Percentiles rank a stretch among this genome's conserved stretches.
Evolutionary conservation across 1,140 invertebrate genomes (phyloP).

Genomic region (Eulimnadia texana): DNA sequence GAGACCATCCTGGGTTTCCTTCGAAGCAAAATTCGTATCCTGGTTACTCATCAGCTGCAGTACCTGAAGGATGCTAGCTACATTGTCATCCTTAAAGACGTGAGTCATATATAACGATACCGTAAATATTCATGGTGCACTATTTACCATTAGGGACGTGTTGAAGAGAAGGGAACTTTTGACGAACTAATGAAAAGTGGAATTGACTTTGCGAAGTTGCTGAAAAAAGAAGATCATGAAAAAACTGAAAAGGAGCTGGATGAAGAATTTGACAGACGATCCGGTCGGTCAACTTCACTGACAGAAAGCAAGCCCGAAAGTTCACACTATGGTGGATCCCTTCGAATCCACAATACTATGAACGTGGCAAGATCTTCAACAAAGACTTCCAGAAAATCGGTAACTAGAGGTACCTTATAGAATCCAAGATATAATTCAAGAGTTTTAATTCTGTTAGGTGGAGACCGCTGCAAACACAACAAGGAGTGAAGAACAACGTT

Average conservation of each 20-base stretch:
- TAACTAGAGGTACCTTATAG: too few relatives aligned
- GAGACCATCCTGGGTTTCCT: slow-evolving; percentile 51
- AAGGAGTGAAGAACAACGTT: slow-evolving; percentile 24
- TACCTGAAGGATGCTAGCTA: slow-evolving; percentile 58
- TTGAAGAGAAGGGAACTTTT: slow-evolving; percentile 14
- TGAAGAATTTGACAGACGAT: background rate
- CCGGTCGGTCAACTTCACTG: too few relatives aligned
- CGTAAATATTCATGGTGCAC: background rate
- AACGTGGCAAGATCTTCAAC: too few relatives aligned
- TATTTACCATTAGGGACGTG: slow-evolving; percentile 5
- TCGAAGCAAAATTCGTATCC: slow-evolving; percentile 51
- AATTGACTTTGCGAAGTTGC: slow-evolving; percentile 9
- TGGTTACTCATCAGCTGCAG: slow-evolving; percentile 78
- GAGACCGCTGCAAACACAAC: background rate
- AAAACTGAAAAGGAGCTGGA: background rate
- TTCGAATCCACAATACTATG: too few relatives aligned
- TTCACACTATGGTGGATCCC: too few relatives aligned
- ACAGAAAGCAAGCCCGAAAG: too few relatives aligned
- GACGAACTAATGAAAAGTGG: slow-evolving; percentile 10
- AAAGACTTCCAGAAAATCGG: too few relatives aligned
- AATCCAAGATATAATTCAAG: too few relatives aligned
- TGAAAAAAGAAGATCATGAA: too few relatives aligned
- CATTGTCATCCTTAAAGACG: slow-evolving; percentile 61
- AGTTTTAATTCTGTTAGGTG: too few relatives aligned
- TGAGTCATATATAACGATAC: slow-evolving; percentile 26